Base-by-base conservation (phyloP, 2,797 vertebrate species). In the Pteropus rufus region DNA sequence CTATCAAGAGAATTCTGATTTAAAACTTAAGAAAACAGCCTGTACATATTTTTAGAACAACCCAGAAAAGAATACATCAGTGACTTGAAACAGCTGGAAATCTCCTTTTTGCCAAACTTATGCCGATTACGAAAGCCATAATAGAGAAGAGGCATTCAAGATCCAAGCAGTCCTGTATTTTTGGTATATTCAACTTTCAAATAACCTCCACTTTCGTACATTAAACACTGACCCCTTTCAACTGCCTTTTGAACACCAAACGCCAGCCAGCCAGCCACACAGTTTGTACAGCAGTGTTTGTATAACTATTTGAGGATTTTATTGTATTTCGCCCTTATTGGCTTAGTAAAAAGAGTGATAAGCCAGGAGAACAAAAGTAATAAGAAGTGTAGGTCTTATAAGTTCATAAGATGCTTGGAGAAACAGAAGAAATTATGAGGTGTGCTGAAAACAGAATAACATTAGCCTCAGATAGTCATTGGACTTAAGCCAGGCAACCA, bases 41-140 rank as follows among this genome's bases (percentile, higher is more conserved):
- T 73, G 44, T 14, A 64, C 24, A 4, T 97, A 97, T 97, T 97
- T 97, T 97, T 97, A 97, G 96, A 96, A 90, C 85, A 91, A 94
- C 67, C 62, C 84, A 96, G 87, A 95, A 94, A 96, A 95, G 49
- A 97, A 86, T 75, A 97, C 94, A 96, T 96, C 95, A 95, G 96
- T 97, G 97, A 96, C 95, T 97, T 69, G 58, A 95, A 97, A 96
- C 97, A 97, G 96, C 97, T 98, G 97, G 97, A 96, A 96, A 89
- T 93, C 58, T 84, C 34, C 54, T 91, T 84, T 92, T 79, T 93
- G 95, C 94, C 91, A 91, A 94, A 97, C 95, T 89, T 31, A 62
- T 80, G 77, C 36, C 4, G 9, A 94, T 97, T 96, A 86, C 14
- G 12, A 98, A 96, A 97, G 85, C 65, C 19, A 0, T 95, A 34